Conservation (phyloP, 2,888 invertebrate species). For the Schizotus pectinicornis region DNA sequence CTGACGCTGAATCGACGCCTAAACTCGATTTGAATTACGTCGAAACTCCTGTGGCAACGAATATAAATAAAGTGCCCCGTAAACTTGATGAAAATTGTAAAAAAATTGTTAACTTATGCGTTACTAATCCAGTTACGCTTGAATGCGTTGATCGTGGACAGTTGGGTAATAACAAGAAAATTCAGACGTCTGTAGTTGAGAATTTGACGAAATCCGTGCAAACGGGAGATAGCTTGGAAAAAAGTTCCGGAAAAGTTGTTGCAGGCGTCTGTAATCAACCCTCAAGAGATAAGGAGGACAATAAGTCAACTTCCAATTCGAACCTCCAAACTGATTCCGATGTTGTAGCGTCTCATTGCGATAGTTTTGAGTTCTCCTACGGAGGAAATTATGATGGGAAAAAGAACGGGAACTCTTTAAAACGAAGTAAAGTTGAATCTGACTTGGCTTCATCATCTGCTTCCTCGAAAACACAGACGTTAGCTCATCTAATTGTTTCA, state of each 20-base stretch:
- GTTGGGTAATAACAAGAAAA: conserved; percentile 13
- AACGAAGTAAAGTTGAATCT: neutral
- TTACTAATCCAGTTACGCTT: conserved; percentile 46
- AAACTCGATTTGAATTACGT: conserved; percentile 18
- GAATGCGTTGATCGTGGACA: conserved; percentile 39
- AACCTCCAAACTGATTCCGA: conserved; percentile 35
- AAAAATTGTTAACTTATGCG: conserved; percentile 41
- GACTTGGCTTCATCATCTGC: conserved; percentile 1
- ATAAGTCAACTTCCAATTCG: conserved; percentile 13
- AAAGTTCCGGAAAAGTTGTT: conserved; percentile 5
- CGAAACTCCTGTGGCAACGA: conserved; percentile 24
- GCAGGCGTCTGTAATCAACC: neutral
- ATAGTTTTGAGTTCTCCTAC: conserved; percentile 72
- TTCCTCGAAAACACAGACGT: conserved; percentile 10
- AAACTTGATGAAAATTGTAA: no score
- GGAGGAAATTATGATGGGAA: conserved; percentile 42
- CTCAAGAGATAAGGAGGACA: conserved; percentile 21
- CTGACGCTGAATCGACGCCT: conserved; percentile 65
- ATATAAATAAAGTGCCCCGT: conserved; percentile 7
- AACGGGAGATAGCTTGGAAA: conserved; percentile 25
- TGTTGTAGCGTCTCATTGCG: conserved; percentile 59
- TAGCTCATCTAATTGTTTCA: conserved; percentile 18
- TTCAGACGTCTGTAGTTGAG: conserved; percentile 37
- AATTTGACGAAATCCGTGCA: conserved; percentile 20
- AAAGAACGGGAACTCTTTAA: neutral